These are phyloP conservation scores for Penaeus chinensis DNA, from an alignment of 1,140 invertebrate species.

Conservation along the genomic window DNA sequence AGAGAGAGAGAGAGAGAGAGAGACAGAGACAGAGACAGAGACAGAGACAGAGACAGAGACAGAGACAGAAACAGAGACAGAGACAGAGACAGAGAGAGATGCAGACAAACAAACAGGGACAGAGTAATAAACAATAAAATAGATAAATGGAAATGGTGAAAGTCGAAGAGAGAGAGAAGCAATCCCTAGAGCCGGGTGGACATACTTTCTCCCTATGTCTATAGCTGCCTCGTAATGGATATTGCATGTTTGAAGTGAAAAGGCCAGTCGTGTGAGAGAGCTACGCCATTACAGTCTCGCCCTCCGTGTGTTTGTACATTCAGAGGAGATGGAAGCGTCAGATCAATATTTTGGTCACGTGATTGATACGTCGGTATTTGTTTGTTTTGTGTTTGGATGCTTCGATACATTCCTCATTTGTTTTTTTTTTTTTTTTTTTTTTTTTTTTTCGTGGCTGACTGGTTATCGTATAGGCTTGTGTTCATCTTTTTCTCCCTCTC, in stretches of 20 bases:
- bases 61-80: too few species aligned
- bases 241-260: too few species aligned
- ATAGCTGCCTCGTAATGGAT: too few species aligned
- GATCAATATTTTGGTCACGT: too few species aligned
- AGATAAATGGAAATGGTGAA: neutral
- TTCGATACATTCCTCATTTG: too few species aligned
- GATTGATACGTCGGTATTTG: too few species aligned
- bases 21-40: constrained; percentile 21
- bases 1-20: neutral
- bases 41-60: constrained; percentile 23
- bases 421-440: too few species aligned
- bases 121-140: constrained; percentile 5
- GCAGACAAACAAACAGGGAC: neutral
- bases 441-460: too few species aligned
- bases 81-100: too few species aligned
- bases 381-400: too few species aligned
- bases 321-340: neutral
- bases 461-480: too few species aligned
- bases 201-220: neutral
- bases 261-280: neutral
- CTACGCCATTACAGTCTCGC: neutral
- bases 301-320: neutral
- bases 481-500: too few species aligned
- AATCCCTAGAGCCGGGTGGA: neutral
- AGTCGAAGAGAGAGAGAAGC: constrained; percentile 23